A percentile compares a stretch with the other conserved stretches of the same genome.
phyloP scores from a whole-genome alignment of 2,113 vertebrate species.

The Microtus pennsylvanicus region DNA sequence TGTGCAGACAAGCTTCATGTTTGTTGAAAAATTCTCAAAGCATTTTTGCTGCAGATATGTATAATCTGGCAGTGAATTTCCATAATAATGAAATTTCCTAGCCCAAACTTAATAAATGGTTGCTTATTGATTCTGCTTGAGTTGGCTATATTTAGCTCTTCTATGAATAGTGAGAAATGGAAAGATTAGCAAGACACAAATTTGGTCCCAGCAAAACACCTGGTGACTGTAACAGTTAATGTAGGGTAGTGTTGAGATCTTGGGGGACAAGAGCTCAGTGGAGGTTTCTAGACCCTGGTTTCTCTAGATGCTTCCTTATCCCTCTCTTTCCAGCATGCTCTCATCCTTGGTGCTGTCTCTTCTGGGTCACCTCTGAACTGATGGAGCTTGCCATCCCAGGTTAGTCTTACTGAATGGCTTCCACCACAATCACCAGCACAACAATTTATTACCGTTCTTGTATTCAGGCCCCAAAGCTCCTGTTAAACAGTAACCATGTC shows the following conservation, averaged over 20 bases:
- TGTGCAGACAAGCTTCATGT: not conserved
- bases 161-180: not conserved
- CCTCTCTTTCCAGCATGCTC: not conserved
- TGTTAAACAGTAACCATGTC: constrained; percentile 39
- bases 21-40: not conserved
- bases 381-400: not conserved
- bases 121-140: not conserved
- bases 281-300: not conserved
- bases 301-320: not conserved
- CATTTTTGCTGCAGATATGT: not conserved
- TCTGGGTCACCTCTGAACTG: not conserved
- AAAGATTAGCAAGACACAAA: not conserved
- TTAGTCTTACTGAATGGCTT: not conserved
- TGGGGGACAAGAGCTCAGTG: not conserved
- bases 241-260: not conserved
- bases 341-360: not conserved
- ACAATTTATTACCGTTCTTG: not conserved
- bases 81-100: not conserved
- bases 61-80: not conserved
- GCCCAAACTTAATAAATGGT: not conserved
- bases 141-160: not conserved
- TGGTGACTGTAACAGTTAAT: too few species aligned
- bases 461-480: not conserved
- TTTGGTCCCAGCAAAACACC: not conserved
- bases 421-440: not conserved